Evolutionary conservation across 2,888 invertebrate genomes (phyloP), one percentile per base, ranked within the genome.

Genomic region (Amphipyra berbera): DNA sequence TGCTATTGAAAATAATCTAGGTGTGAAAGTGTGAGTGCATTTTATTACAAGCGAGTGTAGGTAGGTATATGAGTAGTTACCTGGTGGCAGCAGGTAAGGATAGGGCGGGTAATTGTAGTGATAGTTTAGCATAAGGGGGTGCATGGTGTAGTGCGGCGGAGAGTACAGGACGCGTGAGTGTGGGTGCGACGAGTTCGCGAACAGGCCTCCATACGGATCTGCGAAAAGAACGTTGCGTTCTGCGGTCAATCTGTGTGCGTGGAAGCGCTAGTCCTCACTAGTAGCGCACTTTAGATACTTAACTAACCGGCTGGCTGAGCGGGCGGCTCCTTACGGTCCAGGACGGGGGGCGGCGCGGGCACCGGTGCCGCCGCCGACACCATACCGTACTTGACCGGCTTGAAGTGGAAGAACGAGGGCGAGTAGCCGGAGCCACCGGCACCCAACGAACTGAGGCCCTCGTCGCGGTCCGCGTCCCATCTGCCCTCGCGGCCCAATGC

Each of bases 391-490:
- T 97, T 97, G 73, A 97, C 96, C 46, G 98, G 98, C 90, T 98
- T 98, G 93, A 98, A 98, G 95, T 98, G 98, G 90, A 98, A 98
- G 94, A 98, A 98, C 12, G 98, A 98, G 6, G 98, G 98, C 61
- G 98, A 98, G 90, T 98, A 98, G 63, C 98, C 97, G 49, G 97
- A 97, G 57, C 97, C 97, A 63, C 96, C 95, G 67, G 96, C 95
- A 86, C 97, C 97, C 78, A 98, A 91, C 54, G 98, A 97, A 90
- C 97, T 98, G 77, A 97, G 96, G 60, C 97, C 96, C 79, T 98
- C 98, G 79, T 98, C 98, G 66, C 97, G 95, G 89, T 97, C 98
- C 83, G 97, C 97, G 73, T 97, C 96, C 90, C 97, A 97, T 72
- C 97, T 96, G 12, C 97, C 98, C 85, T 98, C 98, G 82, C 98